Conservation (phyloP, 2,888 invertebrate genomes). For the Trilocha varians region DNA sequence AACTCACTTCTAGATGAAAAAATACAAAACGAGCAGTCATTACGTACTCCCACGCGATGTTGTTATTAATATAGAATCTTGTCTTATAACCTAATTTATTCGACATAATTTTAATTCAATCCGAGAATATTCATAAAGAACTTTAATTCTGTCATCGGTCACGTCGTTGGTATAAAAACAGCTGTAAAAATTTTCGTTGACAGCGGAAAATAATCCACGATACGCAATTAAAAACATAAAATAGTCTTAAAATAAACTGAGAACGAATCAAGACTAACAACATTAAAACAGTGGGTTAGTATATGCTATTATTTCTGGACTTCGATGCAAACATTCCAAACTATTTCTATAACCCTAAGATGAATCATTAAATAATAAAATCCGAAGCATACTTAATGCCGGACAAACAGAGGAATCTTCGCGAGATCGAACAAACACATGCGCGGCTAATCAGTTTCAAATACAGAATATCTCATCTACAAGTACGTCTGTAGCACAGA, state of each 20-base stretch:
- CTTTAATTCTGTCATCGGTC: conserved; percentile 67
- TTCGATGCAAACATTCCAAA: conserved; percentile 66
- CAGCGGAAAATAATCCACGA: conserved; percentile 54
- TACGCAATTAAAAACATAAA: conserved; percentile 69
- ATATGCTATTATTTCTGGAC: conserved; percentile 71
- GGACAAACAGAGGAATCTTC: conserved; percentile 56
- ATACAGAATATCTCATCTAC: too few relatives aligned
- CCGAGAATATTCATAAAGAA: conserved; percentile 54
- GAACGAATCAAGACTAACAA: conserved; percentile 59
- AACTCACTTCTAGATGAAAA: conserved; percentile 23
- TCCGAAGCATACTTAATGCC: conserved; percentile 71
- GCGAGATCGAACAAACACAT: conserved; percentile 56
- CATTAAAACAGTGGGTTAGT: conserved; percentile 67
- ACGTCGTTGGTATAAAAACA: conserved; percentile 55
- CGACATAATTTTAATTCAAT: conserved; percentile 51
- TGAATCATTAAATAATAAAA: conserved; percentile 75
- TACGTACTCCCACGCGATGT: conserved; percentile 31
- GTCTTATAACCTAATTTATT: conserved; percentile 51
- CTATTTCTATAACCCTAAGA: conserved; percentile 72
- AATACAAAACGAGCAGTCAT: conserved; percentile 28
- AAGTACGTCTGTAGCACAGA: too few relatives aligned
- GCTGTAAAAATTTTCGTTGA: conserved; percentile 59
- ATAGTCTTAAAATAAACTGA: conserved; percentile 60
- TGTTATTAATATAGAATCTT: conserved; percentile 43
- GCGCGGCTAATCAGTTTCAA: conserved; percentile 65